Evolutionary conservation across 1,140 invertebrate species (phyloP), one percentile per base, ranked within the genome.

Genomic region (Drosophila melanogaster): DNA sequence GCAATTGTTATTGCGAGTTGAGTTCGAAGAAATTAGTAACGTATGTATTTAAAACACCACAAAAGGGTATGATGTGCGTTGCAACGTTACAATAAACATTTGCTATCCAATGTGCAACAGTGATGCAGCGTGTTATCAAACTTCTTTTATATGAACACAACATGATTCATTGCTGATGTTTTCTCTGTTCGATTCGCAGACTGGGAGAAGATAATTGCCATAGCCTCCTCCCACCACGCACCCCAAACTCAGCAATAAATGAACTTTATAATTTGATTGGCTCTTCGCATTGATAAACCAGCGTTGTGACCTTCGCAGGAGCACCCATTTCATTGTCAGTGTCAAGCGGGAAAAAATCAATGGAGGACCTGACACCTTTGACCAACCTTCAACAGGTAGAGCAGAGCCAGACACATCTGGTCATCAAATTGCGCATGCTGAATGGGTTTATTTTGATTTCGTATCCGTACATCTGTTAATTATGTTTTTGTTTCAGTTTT

Each of bases 361-460:
- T 91, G 90, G 90, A 91, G 69, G 90, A 91, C 78, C 60, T 91
- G 50, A 91, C 85, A 56, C 90, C 90, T 35, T 71, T 91, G 46
- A 87, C 81, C 12, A 79, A 86, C 56, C 86, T 90, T 84, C 89
- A 91, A 91, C 90, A 91, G 90, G 90, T 91, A 91, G 75, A 67
- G 19, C 26, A 17, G 30, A 17, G 8, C 7, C 10, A 5, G 11
- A 58, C 49, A 51, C 22, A 30, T 55, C 37, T 43, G 24, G 43
- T 24, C n/a, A 49, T 66, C 19, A 15, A 57, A 15, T 40, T 49
- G 66, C 49, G 66, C 49, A 38, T 72, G 47, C 17, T 11, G 38
- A 59, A 38, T 59, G 44, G 43, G 37, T 75, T 46, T 46, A 55
- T 51, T 59, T 77, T 62, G 12, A 44, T 51, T 65, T 46, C 1